Evolutionary conservation across 1,140 invertebrate genomes (phyloP).

Genomic region (Ceratoteleas bidentatus): DNA sequence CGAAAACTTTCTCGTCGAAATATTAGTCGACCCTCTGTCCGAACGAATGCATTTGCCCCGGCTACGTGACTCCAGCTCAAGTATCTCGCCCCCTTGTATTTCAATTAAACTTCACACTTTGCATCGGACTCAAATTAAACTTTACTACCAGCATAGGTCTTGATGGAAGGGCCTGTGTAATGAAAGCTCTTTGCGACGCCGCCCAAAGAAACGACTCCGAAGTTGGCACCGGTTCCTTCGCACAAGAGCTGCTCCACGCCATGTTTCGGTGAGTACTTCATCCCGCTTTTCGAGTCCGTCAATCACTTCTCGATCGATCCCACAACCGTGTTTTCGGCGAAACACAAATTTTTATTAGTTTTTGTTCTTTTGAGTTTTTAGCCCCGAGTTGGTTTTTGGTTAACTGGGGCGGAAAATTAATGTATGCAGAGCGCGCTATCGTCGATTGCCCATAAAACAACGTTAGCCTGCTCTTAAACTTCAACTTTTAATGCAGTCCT

Average conservation of each 20-base stretch:
- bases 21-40: constrained; percentile 51
- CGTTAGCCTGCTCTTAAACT: constrained; percentile 17
- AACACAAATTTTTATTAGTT: no score
- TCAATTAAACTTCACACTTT: constrained; percentile 73
- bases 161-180: constrained; percentile 85
- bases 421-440: neutral
- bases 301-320: no score
- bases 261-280: constrained; percentile 85
- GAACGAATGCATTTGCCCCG: constrained; percentile 56
- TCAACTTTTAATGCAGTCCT: constrained; percentile 36
- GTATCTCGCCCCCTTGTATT: constrained; percentile 62
- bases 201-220: constrained; percentile 83
- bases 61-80: constrained; percentile 51
- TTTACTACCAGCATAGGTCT: constrained; percentile 84
- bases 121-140: constrained; percentile 65
- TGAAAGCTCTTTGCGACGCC: constrained; percentile 86
- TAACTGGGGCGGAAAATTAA: neutral
- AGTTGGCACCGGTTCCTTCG: constrained; percentile 82
- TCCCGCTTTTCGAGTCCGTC: neutral
- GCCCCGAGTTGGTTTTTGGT: no score
- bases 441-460: constrained; percentile 19
- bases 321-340: no score
- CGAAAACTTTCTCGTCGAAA: constrained; percentile 49
- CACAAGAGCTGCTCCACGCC: constrained; percentile 86
- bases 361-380: no score